These are phyloP conservation scores for Drosophila pachea DNA, from an alignment of 1,140 invertebrate species.

Conservation along the genomic window DNA sequence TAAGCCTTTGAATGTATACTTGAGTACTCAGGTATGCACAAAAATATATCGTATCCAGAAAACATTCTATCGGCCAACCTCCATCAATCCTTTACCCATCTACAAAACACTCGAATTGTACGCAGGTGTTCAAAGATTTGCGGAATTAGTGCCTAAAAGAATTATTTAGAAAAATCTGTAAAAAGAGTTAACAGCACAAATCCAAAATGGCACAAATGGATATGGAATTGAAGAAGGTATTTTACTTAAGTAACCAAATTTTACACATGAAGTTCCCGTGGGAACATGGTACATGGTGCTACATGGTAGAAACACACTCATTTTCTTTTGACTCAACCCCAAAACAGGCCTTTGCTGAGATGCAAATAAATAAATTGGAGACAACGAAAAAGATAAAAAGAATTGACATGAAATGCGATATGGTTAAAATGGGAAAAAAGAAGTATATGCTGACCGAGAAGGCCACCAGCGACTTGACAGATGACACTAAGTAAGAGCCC, in stretches of 20 bases:
- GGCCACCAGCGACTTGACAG: slow-evolving; percentile 63
- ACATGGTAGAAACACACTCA: too few relatives aligned
- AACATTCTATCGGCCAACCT: not conserved
- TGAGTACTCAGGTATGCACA: not conserved
- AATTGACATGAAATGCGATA: slow-evolving; percentile 76
- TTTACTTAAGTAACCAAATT: slow-evolving; percentile 12
- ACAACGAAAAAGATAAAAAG: slow-evolving; percentile 78
- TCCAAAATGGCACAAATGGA: slow-evolving; percentile 75
- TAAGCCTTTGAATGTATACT: not conserved
- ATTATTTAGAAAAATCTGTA: not conserved
- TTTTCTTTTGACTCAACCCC: not conserved
- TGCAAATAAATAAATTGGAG: slow-evolving; percentile 78
- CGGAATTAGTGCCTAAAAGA: slow-evolving; percentile 31
- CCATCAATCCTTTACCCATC: slow-evolving; percentile 12
- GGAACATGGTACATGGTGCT: too few relatives aligned
- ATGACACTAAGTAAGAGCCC: slow-evolving; percentile 63
- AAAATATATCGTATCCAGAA: not conserved
- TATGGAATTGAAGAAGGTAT: slow-evolving; percentile 74
- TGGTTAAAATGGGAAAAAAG: slow-evolving; percentile 76
- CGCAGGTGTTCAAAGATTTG: slow-evolving; percentile 53
- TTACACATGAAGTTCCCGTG: too few relatives aligned
- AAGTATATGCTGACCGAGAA: slow-evolving; percentile 75
- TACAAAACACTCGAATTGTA: slow-evolving; percentile 6
- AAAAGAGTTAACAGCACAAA: not conserved
- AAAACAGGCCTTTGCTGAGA: slow-evolving; percentile 74